Conservation (phyloP, 2,113 vertebrate genomes). For the Carassius carassius region DNA sequence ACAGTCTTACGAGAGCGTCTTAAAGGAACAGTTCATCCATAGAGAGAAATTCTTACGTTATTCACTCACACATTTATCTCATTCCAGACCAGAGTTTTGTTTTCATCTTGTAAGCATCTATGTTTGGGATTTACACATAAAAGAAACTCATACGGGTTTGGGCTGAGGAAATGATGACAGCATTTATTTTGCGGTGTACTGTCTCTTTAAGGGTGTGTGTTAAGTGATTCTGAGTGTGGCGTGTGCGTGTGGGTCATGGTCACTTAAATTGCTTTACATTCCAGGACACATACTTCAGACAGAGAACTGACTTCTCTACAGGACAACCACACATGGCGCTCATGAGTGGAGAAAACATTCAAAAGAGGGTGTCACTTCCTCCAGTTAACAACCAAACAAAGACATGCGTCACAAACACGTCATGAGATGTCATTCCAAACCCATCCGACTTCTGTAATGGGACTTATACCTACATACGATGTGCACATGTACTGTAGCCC, state of each 20-base stretch:
- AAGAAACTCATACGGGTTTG: not conserved
- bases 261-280: not conserved
- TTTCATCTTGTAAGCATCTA: not conserved
- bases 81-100: not conserved
- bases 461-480: too few relatives aligned
- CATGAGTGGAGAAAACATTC: not conserved
- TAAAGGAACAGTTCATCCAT: not conserved
- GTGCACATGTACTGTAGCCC: too few relatives aligned
- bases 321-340: not conserved
- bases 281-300: conserved; percentile 16
- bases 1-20: not conserved
- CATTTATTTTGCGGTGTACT: not conserved
- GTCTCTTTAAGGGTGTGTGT: not conserved
- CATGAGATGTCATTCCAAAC: not conserved
- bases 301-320: not conserved
- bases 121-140: not conserved
- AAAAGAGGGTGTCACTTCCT: conserved; percentile 48
- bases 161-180: not conserved
- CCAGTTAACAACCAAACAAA: conserved; percentile 41
- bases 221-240: not conserved
- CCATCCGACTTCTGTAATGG: not conserved
- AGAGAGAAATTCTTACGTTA: not conserved
- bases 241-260: not conserved
- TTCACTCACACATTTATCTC: not conserved
- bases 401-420: conserved; percentile 41